A percentile compares a stretch with the other conserved stretches of the same genome.
Conservation (phyloP, 2,113 vertebrate species). For the Hoplias malabaricus region DNA sequence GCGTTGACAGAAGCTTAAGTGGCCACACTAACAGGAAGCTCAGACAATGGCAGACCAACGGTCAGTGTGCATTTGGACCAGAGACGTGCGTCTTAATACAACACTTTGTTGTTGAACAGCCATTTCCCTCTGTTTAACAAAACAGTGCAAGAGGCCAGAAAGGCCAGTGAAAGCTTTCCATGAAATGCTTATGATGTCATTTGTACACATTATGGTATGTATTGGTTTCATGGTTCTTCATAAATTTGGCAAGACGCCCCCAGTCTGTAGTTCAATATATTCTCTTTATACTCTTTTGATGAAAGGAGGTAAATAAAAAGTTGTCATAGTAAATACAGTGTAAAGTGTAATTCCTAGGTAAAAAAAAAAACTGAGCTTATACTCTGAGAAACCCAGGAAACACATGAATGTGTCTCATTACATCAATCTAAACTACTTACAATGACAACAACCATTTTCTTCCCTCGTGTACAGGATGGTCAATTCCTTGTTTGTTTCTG, state of each 20-base stretch:
- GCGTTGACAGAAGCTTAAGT: slow-evolving; percentile 30
- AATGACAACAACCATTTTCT: not conserved
- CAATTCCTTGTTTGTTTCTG: slow-evolving; percentile 1
- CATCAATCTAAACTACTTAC: not conserved
- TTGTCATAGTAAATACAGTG: no score
- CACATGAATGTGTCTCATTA: not conserved
- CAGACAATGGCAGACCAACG: slow-evolving; percentile 41
- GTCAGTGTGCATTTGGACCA: slow-evolving; percentile 11
- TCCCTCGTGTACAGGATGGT: not conserved
- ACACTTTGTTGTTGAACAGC: slow-evolving; percentile 13
- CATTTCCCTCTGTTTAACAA: slow-evolving; percentile 42
- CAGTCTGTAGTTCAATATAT: not conserved
- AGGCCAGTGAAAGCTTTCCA: slow-evolving; percentile 9
- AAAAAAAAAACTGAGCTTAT: not conserved
- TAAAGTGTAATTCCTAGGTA: no score
- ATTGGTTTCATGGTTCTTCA: not conserved
- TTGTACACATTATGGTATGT: not conserved
- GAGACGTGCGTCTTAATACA: slow-evolving; percentile 9
- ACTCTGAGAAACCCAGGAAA: not conserved
- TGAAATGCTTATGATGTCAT: not conserved
- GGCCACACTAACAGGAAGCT: slow-evolving; percentile 44
- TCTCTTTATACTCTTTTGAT: not conserved
- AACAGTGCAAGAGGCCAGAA: not conserved
- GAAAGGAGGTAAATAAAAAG: not conserved
- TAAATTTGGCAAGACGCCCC: not conserved